phyloP scores from a whole-genome alignment of 2,888 invertebrate genomes.

The Rotaria magnacalcarata region DNA sequence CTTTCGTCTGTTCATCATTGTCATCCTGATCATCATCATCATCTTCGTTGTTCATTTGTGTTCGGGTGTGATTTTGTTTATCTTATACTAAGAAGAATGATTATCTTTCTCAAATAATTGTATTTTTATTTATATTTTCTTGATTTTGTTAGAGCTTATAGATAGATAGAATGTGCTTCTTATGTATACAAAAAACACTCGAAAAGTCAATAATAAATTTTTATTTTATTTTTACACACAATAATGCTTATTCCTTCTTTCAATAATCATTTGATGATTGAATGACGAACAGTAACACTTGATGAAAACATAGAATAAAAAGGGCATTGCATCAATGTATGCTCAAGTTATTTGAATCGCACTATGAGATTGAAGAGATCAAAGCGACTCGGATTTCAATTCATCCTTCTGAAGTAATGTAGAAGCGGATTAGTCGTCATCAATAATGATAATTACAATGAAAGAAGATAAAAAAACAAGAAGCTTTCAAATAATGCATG shows the following conservation, averaged over 20 bases:
- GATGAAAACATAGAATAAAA: background rate
- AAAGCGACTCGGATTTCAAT: conserved; percentile 10
- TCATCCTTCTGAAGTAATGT: background rate
- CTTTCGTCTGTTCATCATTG: background rate
- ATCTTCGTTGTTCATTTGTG: background rate
- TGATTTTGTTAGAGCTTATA: background rate
- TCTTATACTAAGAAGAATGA: background rate
- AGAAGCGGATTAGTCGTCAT: background rate
- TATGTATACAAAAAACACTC: background rate
- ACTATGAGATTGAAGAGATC: background rate
- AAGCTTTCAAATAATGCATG: background rate
- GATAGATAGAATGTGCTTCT: background rate
- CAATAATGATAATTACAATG: background rate
- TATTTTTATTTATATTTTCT: background rate
- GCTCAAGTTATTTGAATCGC: background rate
- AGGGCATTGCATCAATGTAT: background rate
- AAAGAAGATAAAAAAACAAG: background rate
- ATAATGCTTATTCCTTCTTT: background rate
- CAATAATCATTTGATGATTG: background rate
- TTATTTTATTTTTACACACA: background rate
- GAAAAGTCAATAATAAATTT: background rate
- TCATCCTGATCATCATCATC: background rate
- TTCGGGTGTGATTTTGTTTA: conserved; percentile 5
- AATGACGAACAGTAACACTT: background rate
- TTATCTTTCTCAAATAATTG: background rate